These are phyloP conservation scores for Drosophila subpulchrella DNA, from an alignment of 1,140 invertebrate species.

Conservation along the genomic window DNA sequence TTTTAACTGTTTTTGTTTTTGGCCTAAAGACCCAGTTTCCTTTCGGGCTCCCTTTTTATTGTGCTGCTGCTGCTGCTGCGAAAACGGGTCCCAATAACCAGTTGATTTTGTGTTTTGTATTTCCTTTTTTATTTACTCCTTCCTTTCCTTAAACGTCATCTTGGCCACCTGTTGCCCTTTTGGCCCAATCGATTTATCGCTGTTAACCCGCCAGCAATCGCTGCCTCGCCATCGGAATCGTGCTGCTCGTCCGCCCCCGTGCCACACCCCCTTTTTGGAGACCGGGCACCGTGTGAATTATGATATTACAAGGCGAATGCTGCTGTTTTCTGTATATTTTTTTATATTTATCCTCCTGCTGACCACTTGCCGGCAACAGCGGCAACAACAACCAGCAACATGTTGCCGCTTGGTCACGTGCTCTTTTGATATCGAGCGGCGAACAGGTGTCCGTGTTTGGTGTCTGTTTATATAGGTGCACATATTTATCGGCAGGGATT, in stretches of 20 bases:
- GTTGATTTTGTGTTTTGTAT: constrained; percentile 1
- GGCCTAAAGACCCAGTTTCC: constrained; percentile 44
- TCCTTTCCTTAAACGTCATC: background rate
- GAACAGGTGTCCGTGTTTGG: constrained; percentile 25
- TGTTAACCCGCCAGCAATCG: constrained; percentile 25
- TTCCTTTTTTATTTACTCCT: background rate
- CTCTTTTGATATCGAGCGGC: constrained; percentile 46
- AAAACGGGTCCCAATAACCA: constrained; percentile 12
- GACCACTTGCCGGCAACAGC: constrained; percentile 4
- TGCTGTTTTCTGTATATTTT: constrained; percentile 11
- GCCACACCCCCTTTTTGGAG: constrained; percentile 31
- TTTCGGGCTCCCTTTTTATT: background rate
- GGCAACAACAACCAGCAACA: constrained; percentile 3
- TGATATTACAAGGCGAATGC: constrained; percentile 51
- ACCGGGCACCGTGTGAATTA: constrained; percentile 56
- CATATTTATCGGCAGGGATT: background rate
- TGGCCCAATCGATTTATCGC: constrained; percentile 66
- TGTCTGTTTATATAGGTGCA: too few species aligned
- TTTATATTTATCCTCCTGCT: background rate
- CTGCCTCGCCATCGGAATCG: constrained; percentile 44
- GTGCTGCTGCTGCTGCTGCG: background rate
- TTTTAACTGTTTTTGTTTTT: constrained; percentile 12
- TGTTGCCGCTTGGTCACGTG: constrained; percentile 58
- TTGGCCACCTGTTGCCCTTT: constrained; percentile 64
- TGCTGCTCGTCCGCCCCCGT: constrained; percentile 37